Base-by-base conservation (phyloP, 2,888 invertebrate genomes). In the Eurois occulta region DNA sequence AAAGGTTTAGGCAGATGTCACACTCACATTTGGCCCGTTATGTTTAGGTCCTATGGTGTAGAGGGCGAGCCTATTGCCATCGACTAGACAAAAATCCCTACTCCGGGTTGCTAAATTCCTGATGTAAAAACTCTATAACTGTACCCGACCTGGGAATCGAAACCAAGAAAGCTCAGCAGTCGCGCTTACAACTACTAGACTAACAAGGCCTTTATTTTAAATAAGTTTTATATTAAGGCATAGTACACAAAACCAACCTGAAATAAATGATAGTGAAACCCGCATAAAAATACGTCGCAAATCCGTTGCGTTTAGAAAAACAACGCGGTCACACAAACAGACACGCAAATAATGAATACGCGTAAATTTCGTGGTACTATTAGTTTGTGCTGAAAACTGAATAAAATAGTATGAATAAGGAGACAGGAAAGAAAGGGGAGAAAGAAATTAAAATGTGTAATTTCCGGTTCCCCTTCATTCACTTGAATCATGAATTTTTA, bases 391-490 rank as follows among this genome's bases (percentile, higher is more conserved):
- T 67, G 1, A 62, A 48, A 48, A 58, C 28, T 18, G 58, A 43
- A 77, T 77, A 60, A 73, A 46, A 62, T 18, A 24, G 1, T 43
- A 46, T 21, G 21, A 60, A 38, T 55, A 60, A 72, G 32, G 11
- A 38, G 32, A 11, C 24, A 69, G 18, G 3, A 48, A 72, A 62
- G 24, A 28, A 52, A 64, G 70, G 28, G 52, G 32, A 32, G 6
- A 62, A 72, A 72, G 2, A 81, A 66, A 84, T 81, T 84, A 77
- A 74, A 84, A 84, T 73, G 48, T 71, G 43, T 77, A 72, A 68
- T 80, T 78, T 84, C 58, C n/a, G 70, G 73, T 77, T 74, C 67
- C 32, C 18, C n/a, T 66, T 74, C 65, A 72, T 77, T 78, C 69
- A 65, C 24, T 76, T 64, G 58, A 76, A 71, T 71, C 70, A 52